A percentile compares a stretch with the other conserved stretches of the same genome.
phyloP scores from a whole-genome alignment of 2,113 vertebrate genomes.

The Lasiurus cinereus region DNA sequence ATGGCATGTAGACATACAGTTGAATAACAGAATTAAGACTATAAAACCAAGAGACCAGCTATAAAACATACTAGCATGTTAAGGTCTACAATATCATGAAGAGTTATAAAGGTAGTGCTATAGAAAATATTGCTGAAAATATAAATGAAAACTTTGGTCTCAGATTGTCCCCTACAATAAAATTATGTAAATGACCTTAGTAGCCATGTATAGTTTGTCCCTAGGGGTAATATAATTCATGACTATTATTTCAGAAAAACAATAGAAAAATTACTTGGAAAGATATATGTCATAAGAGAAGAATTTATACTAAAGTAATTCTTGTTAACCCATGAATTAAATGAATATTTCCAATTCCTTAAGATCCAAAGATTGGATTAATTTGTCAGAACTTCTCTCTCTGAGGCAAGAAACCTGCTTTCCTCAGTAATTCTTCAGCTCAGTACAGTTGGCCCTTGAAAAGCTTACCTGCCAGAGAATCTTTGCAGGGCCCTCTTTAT shows the following conservation, averaged over 20 bases:
- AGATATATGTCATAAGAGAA: neutral
- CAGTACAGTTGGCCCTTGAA: neutral
- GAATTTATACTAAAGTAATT: neutral
- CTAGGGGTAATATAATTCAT: neutral
- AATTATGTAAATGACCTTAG: neutral
- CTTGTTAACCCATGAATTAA: neutral
- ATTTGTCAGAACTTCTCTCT: neutral
- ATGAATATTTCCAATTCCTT: neutral
- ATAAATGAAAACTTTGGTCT: neutral
- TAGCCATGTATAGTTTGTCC: neutral
- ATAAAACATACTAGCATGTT: neutral
- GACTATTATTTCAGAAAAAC: neutral
- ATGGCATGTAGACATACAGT: neutral
- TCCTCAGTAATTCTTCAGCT: neutral
- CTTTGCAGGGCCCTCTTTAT: constrained; percentile 26
- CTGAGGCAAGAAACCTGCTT: neutral
- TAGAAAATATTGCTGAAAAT: no score
- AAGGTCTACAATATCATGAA: neutral
- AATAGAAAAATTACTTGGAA: neutral
- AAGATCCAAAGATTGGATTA: neutral
- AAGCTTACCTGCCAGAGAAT: neutral
- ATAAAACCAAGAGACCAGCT: neutral
- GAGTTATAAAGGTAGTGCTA: neutral
- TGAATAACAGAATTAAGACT: neutral
- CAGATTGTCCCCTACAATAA: neutral